Base-by-base conservation (phyloP, 1,140 invertebrate genomes). In the Drosophila sulfurigaster region DNA sequence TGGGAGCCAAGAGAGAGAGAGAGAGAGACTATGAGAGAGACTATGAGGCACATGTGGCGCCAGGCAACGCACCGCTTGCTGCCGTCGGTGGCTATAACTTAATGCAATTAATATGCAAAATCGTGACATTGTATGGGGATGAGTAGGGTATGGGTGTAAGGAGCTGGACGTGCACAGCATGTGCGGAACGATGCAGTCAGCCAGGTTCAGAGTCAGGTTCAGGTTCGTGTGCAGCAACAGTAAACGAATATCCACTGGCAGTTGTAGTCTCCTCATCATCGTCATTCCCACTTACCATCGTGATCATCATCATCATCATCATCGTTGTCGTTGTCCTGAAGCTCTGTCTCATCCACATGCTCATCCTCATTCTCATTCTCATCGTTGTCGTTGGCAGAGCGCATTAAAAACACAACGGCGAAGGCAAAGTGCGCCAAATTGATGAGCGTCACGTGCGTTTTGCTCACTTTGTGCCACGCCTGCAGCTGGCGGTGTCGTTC, bases 21-120 rank as follows among this genome's bases (percentile, higher is more conserved):
- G 35, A 10, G 35, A 38, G 8, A 38, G 2, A 20, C 20, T 7
- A 7, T 32, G 35, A 38, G 35, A 38, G 45, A 16, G 35, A 35
- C 30, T 46, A 58, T 64, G 38, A 38, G 64, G 75, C 78, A 74
- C 85, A 89, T 85, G 85, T 83, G 83, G 69, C 82, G 82, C 80
- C 82, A 81, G 13, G 4, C 81, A 70, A 52, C 73, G 52, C 59
- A 64, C 38, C 52, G 57, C 56, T 57, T 46, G 59, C 41, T 64
- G 72, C 58, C 52, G 38, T 57, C 66, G 79, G 48, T 86, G 78
- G 85, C 86, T 89, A 88, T 88, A 88, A 89, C 86, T 89, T 91
- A 91, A 91, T 91, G 88, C 83, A 91, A 91, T 91, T 91, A 91
- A 91, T 91, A 91, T 91, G 88, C 88, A 91, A 91, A 91, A 91